These are phyloP conservation scores for Drosophila subobscura DNA, from an alignment of 1,140 invertebrate species.

Conservation along the genomic window DNA sequence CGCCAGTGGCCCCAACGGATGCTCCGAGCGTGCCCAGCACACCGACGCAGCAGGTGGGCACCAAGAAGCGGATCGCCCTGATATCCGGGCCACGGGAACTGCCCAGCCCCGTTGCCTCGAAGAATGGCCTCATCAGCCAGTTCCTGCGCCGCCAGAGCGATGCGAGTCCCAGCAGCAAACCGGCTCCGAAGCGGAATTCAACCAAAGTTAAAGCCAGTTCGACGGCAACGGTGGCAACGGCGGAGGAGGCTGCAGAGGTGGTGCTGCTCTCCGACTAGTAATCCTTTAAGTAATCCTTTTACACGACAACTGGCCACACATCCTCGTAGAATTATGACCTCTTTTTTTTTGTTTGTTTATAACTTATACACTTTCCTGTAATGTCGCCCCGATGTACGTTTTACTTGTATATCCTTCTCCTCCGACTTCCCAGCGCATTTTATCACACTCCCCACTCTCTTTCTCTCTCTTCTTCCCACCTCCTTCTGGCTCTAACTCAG, in stretches of 20 bases:
- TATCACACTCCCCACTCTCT: not conserved
- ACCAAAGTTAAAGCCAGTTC: too few species aligned
- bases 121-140: conserved; percentile 85
- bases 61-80: conserved; percentile 84
- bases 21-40: conserved; percentile 10
- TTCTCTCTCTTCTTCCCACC: not conserved
- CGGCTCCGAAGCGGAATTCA: too few species aligned
- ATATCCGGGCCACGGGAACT: conserved; percentile 78
- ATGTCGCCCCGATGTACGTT: conserved; percentile 10
- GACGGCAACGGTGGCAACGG: too few species aligned
- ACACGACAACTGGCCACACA: not conserved
- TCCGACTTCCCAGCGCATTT: not conserved
- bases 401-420: conserved; percentile 4
- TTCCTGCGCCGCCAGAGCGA: conserved; percentile 84
- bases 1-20: not conserved
- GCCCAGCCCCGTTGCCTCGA: conserved; percentile 59
- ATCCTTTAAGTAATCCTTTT: not conserved
- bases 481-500: too few species aligned
- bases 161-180: conserved; percentile 15
- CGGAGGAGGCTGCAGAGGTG: conserved; percentile 47
- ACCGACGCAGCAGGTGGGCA: conserved; percentile 15
- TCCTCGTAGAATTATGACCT: conserved; percentile 3
- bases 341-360: conserved; percentile 23
- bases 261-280: conserved; percentile 63
- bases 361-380: conserved; percentile 27